phyloP scores from a whole-genome alignment of 2,113 vertebrate genomes.

The Eupsittula cactorum region DNA sequence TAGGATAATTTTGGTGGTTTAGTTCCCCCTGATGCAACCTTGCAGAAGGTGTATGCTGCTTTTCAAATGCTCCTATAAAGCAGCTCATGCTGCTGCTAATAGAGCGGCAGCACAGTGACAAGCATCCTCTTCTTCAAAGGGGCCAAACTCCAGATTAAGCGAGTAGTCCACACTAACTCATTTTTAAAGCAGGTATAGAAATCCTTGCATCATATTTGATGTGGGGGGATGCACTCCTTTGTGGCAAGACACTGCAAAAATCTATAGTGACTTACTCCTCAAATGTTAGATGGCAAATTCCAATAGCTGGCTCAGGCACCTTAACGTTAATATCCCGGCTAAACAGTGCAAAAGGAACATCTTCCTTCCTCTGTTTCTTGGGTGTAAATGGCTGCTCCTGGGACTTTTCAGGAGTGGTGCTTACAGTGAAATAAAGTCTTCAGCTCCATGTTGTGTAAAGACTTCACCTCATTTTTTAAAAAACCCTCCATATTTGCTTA shows the following conservation, averaged over 20 bases:
- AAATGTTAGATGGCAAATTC: neutral
- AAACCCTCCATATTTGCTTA: neutral
- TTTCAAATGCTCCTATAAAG: neutral
- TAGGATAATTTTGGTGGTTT: neutral
- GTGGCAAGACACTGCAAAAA: neutral
- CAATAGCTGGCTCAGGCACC: neutral
- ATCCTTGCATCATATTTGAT: neutral
- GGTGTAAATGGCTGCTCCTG: neutral
- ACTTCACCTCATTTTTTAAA: neutral
- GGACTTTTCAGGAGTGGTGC: neutral
- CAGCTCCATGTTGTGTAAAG: neutral
- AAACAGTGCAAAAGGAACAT: accelerated
- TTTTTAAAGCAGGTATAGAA: neutral
- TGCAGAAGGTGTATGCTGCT: neutral
- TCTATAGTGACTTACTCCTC: neutral
- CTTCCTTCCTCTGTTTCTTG: neutral
- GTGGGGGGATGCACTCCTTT: too few species aligned
- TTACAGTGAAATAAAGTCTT: neutral
- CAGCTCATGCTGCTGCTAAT: neutral
- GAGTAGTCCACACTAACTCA: accelerated
- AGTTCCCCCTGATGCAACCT: neutral
- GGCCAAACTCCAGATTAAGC: neutral
- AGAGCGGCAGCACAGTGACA: neutral
- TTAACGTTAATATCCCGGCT: neutral
- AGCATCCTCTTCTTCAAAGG: neutral